These are phyloP conservation scores for Eustalomyia histrio DNA, from an alignment of 2,888 invertebrate species.

Conservation along the genomic window DNA sequence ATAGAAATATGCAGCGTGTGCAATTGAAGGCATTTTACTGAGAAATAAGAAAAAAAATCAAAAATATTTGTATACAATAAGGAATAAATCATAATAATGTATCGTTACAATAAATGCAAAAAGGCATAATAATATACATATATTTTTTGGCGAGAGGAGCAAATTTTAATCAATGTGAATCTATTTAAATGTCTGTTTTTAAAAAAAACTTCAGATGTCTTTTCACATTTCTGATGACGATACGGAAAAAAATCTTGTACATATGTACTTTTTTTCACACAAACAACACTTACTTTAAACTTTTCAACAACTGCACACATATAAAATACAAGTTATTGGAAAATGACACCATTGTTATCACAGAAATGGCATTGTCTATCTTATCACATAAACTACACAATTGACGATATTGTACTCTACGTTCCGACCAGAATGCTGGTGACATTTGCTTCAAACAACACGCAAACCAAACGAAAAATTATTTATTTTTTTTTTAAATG, in stretches of 20 bases:
- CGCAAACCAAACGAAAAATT: constrained; percentile 1
- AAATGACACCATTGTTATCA: constrained; percentile 81
- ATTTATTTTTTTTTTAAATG: too few relatives aligned
- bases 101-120: too few relatives aligned
- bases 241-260: too few relatives aligned
- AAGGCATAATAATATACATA: neutral
- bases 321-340: constrained; percentile 82
- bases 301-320: constrained; percentile 82
- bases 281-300: constrained; percentile 77
- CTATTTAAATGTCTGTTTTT: too few relatives aligned
- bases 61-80: neutral
- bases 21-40: constrained; percentile 77
- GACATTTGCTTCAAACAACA: constrained; percentile 72
- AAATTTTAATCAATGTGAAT: too few relatives aligned
- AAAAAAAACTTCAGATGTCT: too few relatives aligned
- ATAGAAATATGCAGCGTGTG: constrained; percentile 81
- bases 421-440: constrained; percentile 80
- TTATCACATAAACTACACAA: constrained; percentile 80
- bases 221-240: too few relatives aligned
- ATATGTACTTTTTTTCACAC: neutral
- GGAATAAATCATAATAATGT: too few relatives aligned
- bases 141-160: too few relatives aligned
- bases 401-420: constrained; percentile 81
- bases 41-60: neutral
- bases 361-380: constrained; percentile 80